Evolutionary conservation across 37 sponge, comb jelly and placozoan genomes (phyloP).

Genomic region (Aphrocallistes beatrix): DNA sequence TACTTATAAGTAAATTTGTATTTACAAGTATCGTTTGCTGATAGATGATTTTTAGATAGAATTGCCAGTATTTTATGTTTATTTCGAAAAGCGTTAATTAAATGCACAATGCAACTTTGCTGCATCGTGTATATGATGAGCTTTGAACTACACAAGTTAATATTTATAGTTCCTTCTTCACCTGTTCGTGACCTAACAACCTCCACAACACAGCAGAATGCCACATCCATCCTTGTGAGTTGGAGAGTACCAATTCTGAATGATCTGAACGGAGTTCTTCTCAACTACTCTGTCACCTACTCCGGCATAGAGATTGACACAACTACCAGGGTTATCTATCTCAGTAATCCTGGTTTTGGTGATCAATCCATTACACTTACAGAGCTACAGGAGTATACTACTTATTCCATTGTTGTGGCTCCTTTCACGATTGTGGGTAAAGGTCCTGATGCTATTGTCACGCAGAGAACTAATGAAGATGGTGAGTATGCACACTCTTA

Average conservation of each 20-base stretch:
- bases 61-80: too few species aligned
- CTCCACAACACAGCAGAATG: background rate
- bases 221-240: background rate
- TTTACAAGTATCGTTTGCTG: too few species aligned
- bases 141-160: too few species aligned
- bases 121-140: too few species aligned
- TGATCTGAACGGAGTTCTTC: background rate
- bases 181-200: conserved; percentile 17
- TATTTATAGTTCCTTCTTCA: background rate
- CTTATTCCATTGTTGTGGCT: background rate
- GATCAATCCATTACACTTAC: background rate
- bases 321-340: background rate
- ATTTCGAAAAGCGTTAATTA: too few species aligned
- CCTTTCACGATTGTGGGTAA: background rate
- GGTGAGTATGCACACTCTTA: too few species aligned
- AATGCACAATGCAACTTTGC: too few species aligned
- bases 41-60: too few species aligned
- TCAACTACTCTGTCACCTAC: background rate
- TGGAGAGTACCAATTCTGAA: conserved; percentile 2
- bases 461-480: background rate
- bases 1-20: too few species aligned
- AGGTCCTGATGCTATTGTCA: conserved; percentile 14
- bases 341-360: background rate
- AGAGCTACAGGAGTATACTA: background rate
- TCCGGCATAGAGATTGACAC: conserved; percentile 5